These are phyloP conservation scores for Sebastes steindachneri DNA, from an alignment of 2,797 vertebrate genomes.

Conservation along the genomic window DNA sequence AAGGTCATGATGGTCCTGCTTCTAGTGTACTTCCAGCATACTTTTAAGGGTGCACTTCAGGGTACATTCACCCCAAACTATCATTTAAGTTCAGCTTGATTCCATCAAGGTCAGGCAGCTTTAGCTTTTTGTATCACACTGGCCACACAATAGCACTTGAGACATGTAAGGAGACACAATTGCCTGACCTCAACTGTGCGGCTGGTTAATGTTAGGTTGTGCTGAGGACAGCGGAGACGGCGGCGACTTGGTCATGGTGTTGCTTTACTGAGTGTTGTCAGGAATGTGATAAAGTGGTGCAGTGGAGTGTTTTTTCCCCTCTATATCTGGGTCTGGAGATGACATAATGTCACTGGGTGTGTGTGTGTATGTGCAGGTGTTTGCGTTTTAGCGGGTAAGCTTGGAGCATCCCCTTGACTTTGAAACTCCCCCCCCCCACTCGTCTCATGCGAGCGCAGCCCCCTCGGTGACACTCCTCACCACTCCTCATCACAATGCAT, in stretches of 20 bases:
- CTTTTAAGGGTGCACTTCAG: conserved; percentile 22
- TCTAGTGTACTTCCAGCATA: background rate
- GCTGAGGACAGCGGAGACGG: conserved; percentile 16
- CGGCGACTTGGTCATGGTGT: background rate
- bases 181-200: conserved; percentile 1
- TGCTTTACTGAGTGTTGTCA: conserved; percentile 13
- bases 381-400: conserved; percentile 18
- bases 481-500: conserved; percentile 67
- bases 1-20: conserved; percentile 22
- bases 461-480: conserved; percentile 42
- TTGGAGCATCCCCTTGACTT: conserved; percentile 67
- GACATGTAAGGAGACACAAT: background rate
- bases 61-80: background rate
- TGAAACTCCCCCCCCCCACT: conserved; percentile 59
- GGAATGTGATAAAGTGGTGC: conserved; percentile 19
- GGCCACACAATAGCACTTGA: conserved; percentile 1
- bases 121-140: background rate
- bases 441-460: conserved; percentile 42
- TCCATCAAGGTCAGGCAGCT: conserved; percentile 5
- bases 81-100: conserved; percentile 20
- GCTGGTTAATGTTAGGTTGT: conserved; percentile 20
- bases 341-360: background rate
- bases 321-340: background rate
- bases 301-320: background rate
- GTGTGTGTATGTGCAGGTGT: conserved; percentile 4